phyloP scores from a whole-genome alignment of 2,113 vertebrate genomes.

The Gopherus evgoodei region DNA sequence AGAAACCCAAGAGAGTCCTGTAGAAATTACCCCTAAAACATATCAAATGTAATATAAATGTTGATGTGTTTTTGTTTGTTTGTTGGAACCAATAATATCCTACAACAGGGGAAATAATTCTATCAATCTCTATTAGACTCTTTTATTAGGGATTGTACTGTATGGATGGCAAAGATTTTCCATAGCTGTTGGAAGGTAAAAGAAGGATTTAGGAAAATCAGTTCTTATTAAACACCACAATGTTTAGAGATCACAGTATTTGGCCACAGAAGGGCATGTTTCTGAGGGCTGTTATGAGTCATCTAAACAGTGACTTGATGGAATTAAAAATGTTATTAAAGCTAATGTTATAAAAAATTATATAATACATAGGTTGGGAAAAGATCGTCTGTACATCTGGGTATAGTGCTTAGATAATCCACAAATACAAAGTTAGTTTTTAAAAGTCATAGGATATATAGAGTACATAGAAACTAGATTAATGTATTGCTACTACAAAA shows the following conservation, averaged over 20 bases:
- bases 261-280: background rate
- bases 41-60: background rate
- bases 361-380: too few species aligned
- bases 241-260: background rate
- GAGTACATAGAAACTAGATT: background rate
- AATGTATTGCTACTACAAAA: background rate
- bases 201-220: background rate
- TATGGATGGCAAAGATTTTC: background rate
- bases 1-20: background rate
- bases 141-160: background rate
- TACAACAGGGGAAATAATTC: background rate
- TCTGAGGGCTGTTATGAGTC: background rate
- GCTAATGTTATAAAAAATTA: too few species aligned
- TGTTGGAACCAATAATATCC: background rate
- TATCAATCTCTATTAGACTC: background rate
- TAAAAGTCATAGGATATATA: too few species aligned
- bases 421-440: too few species aligned
- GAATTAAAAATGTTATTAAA: background rate
- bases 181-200: background rate
- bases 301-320: background rate
- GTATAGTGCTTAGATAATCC: too few species aligned
- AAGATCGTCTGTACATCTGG: too few species aligned
- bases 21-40: background rate
- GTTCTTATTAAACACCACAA: background rate
- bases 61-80: accelerated